Conservation (phyloP, 53 echinoderm and acorn worm species). For the Pentamera pediparva region DNA sequence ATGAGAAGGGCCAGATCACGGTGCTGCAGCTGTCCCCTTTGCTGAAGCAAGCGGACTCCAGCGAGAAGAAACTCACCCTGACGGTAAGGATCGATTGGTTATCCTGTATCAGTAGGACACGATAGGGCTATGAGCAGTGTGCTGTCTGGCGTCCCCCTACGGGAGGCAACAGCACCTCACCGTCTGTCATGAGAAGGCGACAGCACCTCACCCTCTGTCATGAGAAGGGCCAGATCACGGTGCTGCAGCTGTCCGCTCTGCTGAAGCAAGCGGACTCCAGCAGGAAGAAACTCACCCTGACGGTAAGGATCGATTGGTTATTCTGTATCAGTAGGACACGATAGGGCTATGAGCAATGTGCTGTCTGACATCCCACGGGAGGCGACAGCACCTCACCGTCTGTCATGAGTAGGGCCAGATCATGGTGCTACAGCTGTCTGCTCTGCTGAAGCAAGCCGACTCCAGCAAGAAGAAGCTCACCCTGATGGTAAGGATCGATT, state of each 20-base stretch:
- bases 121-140: too few species aligned
- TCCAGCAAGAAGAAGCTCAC: slow-evolving; percentile 95
- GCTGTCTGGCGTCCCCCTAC: slow-evolving; percentile 85
- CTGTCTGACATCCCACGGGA: slow-evolving; percentile 83
- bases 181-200: slow-evolving; percentile 75
- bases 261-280: slow-evolving; percentile 92
- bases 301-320: too few species aligned
- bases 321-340: too few species aligned
- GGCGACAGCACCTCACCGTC: slow-evolving; percentile 90
- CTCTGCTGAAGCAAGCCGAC: slow-evolving; percentile 89
- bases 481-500: slow-evolving; percentile 65
- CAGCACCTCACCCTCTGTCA: slow-evolving; percentile 91
- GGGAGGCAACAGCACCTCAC: slow-evolving; percentile 91
- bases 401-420: slow-evolving; percentile 97
- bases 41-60: slow-evolving; percentile 92
- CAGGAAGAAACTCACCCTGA: slow-evolving; percentile 84
- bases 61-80: slow-evolving; percentile 89
- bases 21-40: slow-evolving; percentile 89
- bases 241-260: slow-evolving; percentile 84
- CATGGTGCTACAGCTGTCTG: slow-evolving; percentile 89
- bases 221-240: slow-evolving; percentile 89
- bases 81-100: slow-evolving; percentile 66
- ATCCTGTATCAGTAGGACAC: too few species aligned
- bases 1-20: slow-evolving; percentile 95
- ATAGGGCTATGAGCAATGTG: too few species aligned